Evolutionary conservation across 1,140 invertebrate genomes (phyloP).

Genomic region (Penaeus japonicus): DNA sequence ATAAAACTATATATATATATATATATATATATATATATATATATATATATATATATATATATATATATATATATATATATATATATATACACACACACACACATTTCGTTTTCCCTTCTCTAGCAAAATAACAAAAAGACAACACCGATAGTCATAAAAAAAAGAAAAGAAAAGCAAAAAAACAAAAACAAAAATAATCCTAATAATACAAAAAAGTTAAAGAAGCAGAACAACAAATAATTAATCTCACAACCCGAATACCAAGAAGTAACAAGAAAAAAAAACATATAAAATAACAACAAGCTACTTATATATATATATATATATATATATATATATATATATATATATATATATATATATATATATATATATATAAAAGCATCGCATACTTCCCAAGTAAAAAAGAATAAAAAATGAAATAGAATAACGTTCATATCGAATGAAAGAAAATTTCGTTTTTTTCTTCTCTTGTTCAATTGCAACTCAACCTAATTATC

Average conservation of each 20-base stretch:
- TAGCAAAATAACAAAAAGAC: neutral
- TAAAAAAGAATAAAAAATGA: too few species aligned
- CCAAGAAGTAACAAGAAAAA: too few species aligned
- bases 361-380: constrained; percentile 4
- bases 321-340: constrained; percentile 1
- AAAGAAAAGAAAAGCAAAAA: neutral
- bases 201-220: too few species aligned
- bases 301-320: neutral
- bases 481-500: too few species aligned
- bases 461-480: too few species aligned
- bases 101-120: too few species aligned
- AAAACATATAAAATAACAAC: neutral
- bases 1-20: neutral
- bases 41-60: constrained; percentile 1
- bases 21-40: constrained; percentile 6
- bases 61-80: neutral
- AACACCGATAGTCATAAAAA: neutral
- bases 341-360: neutral
- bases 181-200: neutral
- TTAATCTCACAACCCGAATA: too few species aligned
- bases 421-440: too few species aligned
- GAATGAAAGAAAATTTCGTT: too few species aligned
- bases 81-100: neutral
- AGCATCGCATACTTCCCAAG: too few species aligned
- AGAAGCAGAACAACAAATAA: too few species aligned